Evolutionary conservation across 2,797 vertebrate species (phyloP), one percentile per base, ranked within the genome.

Genomic region (Mormyrops boulengeri): DNA sequence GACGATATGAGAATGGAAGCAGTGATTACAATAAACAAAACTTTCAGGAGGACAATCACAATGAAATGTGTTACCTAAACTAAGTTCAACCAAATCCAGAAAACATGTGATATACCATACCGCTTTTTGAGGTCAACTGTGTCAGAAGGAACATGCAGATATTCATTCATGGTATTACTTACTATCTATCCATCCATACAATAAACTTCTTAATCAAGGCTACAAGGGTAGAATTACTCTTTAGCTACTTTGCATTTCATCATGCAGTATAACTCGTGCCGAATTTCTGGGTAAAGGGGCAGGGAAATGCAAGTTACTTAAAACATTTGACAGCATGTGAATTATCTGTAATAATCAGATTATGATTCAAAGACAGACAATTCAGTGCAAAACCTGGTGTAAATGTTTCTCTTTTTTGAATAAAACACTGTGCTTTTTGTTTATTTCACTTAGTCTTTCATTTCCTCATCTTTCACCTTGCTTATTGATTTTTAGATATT

Each of bases 401-500:
- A n/a, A 87, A 34, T 38, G 22, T 8, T 30, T 26, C 50, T 55
- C 26, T 49, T 49, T 53, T 3, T 82, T 34, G 3, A 82, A 82
- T 53, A 53, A n/a, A 52, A 49, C 19, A n/a, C 82, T 4, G 9
- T 14, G 1, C 22, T 52, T 22, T 87, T 14, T 87, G 34, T 86
- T 55, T 84, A n/a, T 49, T 80, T 80, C 22, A 53, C 30, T 87
- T 86, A 26, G 47, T 87, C 14, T 57, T 87, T 55, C 11, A 38
- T 55, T 38, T 55, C 22, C 34, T 50, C 50, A 52, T 55, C 22
- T 55, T 87, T 87, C 26, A 87, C 85, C 85, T 57, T 87, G 30
- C 50, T 87, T 87, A 41, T 57, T 57, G 85, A 87, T 87, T 87
- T 87, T 49, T 55, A 55, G 12, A 87, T 87, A 38, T 87, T 87